phyloP scores from a whole-genome alignment of 1,140 invertebrate genomes.

The Drosophila nigrodunni region DNA sequence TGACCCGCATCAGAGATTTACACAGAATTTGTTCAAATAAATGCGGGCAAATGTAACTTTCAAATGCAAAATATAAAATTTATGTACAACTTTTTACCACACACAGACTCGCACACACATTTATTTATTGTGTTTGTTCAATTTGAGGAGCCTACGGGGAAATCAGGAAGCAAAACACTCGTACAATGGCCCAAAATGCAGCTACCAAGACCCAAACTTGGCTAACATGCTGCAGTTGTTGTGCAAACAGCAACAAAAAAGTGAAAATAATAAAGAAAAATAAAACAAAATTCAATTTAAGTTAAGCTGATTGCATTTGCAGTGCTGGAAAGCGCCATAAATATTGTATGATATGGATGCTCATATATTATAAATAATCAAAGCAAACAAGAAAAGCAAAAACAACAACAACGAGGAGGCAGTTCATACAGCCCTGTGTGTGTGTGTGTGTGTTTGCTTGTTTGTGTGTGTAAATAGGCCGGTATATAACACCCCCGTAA shows the following conservation, averaged over 20 bases:
- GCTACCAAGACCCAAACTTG: conserved; percentile 1
- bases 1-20: conserved; percentile 32
- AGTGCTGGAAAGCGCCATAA: conserved; percentile 36
- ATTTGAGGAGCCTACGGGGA: conserved; percentile 44
- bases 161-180: conserved; percentile 45
- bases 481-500: conserved; percentile 41
- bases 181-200: conserved; percentile 35
- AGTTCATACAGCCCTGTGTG: conserved; percentile 36
- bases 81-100: not conserved
- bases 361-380: conserved; percentile 36
- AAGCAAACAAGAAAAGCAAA: conserved; percentile 14
- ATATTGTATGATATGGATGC: conserved; percentile 42
- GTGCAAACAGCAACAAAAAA: conserved; percentile 9
- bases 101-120: not conserved
- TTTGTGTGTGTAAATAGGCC: conserved; percentile 39
- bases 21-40: conserved; percentile 24
- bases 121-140: not conserved
- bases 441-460: not conserved
- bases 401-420: conserved; percentile 22
- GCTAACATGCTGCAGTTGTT: conserved; percentile 16
- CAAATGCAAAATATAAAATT: conserved; percentile 15
- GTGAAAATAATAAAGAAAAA: not conserved
- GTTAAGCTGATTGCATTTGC: conserved; percentile 52
- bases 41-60: conserved; percentile 37
- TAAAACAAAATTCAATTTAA: conserved; percentile 26